Evolutionary conservation across 2,888 invertebrate genomes (phyloP).

Genomic region (Volucella bombylans): DNA sequence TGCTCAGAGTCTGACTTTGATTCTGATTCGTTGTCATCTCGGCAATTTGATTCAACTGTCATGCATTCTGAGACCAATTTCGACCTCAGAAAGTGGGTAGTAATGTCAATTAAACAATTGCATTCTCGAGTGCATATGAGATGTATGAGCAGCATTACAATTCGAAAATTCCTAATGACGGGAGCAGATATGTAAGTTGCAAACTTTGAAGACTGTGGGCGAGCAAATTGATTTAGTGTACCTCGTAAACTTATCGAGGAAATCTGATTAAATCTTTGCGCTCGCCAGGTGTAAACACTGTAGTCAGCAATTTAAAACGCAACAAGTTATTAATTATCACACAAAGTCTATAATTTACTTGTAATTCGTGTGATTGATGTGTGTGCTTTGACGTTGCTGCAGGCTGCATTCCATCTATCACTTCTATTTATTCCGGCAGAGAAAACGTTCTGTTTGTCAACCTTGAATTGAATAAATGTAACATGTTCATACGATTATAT

Average conservation of each 20-base stretch:
- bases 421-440: background rate
- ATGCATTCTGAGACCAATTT: slow-evolving; percentile 54
- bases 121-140: slow-evolving; percentile 30
- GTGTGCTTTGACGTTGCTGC: background rate
- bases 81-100: slow-evolving; percentile 49
- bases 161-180: slow-evolving; percentile 46
- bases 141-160: slow-evolving; percentile 16
- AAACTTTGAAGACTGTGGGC: slow-evolving; percentile 14
- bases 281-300: slow-evolving; percentile 5
- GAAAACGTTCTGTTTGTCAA: background rate
- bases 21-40: background rate
- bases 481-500: too few species aligned
- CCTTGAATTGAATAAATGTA: too few species aligned
- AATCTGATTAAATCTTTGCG: slow-evolving; percentile 42
- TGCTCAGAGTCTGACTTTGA: slow-evolving; percentile 26
- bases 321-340: background rate
- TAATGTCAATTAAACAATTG: slow-evolving; percentile 65
- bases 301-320: slow-evolving; percentile 20
- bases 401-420: slow-evolving; percentile 32
- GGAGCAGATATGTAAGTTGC: slow-evolving; percentile 48
- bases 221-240: slow-evolving; percentile 47
- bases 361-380: slow-evolving; percentile 47
- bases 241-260: slow-evolving; percentile 6
- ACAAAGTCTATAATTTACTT: slow-evolving; percentile 14
- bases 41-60: slow-evolving; percentile 46